Evolutionary conservation across 2,113 vertebrate genomes (phyloP).

Genomic region (Pseudopodoces humilis): DNA sequence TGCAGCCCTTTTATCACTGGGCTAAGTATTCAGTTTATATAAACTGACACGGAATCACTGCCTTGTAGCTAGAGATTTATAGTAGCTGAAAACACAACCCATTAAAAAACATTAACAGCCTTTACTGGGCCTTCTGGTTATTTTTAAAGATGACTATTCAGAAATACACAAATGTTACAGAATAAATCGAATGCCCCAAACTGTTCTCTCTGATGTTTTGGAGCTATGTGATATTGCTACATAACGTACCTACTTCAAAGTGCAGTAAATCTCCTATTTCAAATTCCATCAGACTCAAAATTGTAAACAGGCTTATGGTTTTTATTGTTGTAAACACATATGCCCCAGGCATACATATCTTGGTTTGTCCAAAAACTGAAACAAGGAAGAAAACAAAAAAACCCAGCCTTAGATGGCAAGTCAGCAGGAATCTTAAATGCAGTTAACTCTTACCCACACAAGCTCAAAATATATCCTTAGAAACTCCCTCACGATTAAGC

Average conservation of each 20-base stretch:
- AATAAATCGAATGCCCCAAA: neutral
- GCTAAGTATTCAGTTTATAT: neutral
- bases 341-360: neutral
- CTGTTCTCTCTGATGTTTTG: neutral
- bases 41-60: neutral
- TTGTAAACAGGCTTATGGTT: neutral
- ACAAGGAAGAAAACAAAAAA: neutral
- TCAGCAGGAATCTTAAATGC: neutral
- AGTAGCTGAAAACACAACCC: slow-evolving; percentile 8
- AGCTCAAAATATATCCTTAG: neutral
- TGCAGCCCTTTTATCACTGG: neutral
- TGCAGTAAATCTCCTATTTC: neutral
- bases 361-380: neutral
- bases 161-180: neutral
- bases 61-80: neutral
- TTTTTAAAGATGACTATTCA: neutral
- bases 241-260: neutral
- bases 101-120: neutral
- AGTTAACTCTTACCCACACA: neutral
- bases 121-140: neutral
- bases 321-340: slow-evolving; percentile 19
- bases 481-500: neutral
- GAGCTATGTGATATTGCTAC: neutral
- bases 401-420: neutral
- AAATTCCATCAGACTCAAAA: slow-evolving; percentile 9